Percentiles rank a stretch among this genome's conserved stretches.
These are phyloP conservation scores for Pseudococcus viburni DNA, from an alignment of 2,888 invertebrate genomes.

Conservation along the genomic window DNA sequence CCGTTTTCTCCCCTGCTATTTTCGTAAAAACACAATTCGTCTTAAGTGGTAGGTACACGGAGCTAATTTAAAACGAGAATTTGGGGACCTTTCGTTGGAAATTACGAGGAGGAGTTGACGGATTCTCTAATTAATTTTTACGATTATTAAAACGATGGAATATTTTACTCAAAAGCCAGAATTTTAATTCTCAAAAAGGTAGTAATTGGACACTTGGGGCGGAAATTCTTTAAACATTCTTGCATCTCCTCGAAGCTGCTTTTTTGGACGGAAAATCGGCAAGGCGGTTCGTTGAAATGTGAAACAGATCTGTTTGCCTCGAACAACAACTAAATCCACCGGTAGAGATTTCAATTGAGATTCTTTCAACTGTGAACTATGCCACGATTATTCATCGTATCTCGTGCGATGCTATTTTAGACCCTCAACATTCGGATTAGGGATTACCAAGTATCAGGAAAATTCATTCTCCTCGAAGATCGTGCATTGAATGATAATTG, in stretches of 20 bases:
- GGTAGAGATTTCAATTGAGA: constrained; percentile 28
- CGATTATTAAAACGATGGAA: not conserved
- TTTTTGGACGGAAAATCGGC: not conserved
- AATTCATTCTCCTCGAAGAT: not conserved
- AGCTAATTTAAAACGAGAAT: not conserved
- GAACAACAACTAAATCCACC: not conserved
- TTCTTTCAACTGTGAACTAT: constrained; percentile 22
- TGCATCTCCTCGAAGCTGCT: not conserved
- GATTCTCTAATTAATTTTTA: not conserved
- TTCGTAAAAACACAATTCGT: not conserved
- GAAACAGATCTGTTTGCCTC: constrained; percentile 20
- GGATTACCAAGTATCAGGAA: not conserved
- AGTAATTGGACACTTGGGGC: too few species aligned
- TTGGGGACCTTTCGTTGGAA: not conserved
- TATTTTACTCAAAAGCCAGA: not conserved
- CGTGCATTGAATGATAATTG: too few species aligned
- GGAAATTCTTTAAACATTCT: not conserved
- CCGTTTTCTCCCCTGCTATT: constrained; percentile 20
- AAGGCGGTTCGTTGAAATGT: not conserved
- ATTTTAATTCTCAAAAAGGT: not conserved
- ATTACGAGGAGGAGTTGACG: not conserved
- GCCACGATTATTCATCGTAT: not conserved
- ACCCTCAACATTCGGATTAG: constrained; percentile 1
- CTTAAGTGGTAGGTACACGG: constrained; percentile 28
- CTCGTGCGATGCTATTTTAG: constrained; percentile 28